Evolutionary conservation across 2,113 vertebrate genomes (phyloP), one percentile per base, ranked within the genome.

Genomic region (Hippocampus comes): DNA sequence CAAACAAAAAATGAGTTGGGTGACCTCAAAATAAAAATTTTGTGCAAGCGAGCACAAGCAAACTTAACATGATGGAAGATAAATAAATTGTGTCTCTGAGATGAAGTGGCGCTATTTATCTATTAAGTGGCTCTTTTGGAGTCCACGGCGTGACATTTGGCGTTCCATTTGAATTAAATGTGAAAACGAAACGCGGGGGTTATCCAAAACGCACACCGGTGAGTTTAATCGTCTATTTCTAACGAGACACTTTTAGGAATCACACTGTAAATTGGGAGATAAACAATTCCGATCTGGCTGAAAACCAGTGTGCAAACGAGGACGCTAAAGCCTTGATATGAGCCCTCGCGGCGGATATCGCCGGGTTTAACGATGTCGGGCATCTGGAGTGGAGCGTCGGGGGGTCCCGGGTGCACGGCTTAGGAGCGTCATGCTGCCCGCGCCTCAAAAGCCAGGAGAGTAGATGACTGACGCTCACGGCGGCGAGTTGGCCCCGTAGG

Each of bases 391-490:
- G 43, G 72, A 72, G 72, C 68, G 53, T 72, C 43, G 8, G 78
- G 63, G 71, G 53, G 30, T 55, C 77, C 77, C 72, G 66, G 59
- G 46, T 79, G 80, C 78, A 72, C 63, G 63, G 82, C 66, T 90
- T 78, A 84, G 57, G 70, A 80, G 72, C 81, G 75, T 78, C 74
- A 78, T 0, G 63, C 34, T 18, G 55, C 76, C 68, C 77, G 72
- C 67, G 67, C 80, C 76, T 75, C 75, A 57, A 74, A 38, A 86
- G 71, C 79, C 59, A 64, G 70, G 38, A 49, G 23, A 60, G 21
- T 15, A 10, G 63, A 67, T 77, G 68, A 70, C 18, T 69, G 85
- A 88, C 87, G 80, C 80, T 82, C 71, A 80, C 83, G 72, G 75
- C 21, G 72, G 64, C 17, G 57, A 71, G 76, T 65, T 71, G 67